Conservation (phyloP, 2,113 vertebrate species). For the Galemys pyrenaicus region DNA sequence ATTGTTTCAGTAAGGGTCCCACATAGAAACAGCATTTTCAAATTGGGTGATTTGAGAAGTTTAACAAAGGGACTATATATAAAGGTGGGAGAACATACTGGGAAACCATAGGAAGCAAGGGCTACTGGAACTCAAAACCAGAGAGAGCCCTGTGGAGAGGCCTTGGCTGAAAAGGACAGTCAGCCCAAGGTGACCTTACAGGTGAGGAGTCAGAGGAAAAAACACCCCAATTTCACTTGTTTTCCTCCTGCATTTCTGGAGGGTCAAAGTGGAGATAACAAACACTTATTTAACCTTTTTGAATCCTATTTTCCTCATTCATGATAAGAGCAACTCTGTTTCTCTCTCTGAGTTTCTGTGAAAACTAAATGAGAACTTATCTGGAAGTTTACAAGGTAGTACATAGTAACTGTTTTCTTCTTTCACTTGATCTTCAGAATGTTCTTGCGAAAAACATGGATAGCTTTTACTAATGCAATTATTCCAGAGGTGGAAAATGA, state of each 20-base stretch:
- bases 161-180: neutral
- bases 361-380: slow-evolving; percentile 13
- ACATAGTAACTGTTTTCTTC: neutral
- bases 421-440: neutral
- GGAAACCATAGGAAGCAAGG: neutral
- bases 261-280: neutral
- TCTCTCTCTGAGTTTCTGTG: neutral
- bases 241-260: neutral
- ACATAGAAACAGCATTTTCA: slow-evolving; percentile 3
- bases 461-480: neutral
- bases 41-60: neutral
- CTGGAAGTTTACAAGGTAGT: neutral
- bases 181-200: neutral
- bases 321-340: neutral
- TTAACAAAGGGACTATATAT: neutral
- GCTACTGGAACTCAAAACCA: neutral
- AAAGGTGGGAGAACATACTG: neutral
- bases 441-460: neutral
- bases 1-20: neutral
- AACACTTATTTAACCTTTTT: slow-evolving; percentile 1
- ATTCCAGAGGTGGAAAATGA: neutral
- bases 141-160: neutral
- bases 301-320: neutral
- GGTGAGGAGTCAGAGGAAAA: neutral
- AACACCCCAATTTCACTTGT: neutral